Evolutionary conservation across 2,113 vertebrate genomes (phyloP), one percentile per base, ranked within the genome.

Genomic region (Fregetta grallaria): DNA sequence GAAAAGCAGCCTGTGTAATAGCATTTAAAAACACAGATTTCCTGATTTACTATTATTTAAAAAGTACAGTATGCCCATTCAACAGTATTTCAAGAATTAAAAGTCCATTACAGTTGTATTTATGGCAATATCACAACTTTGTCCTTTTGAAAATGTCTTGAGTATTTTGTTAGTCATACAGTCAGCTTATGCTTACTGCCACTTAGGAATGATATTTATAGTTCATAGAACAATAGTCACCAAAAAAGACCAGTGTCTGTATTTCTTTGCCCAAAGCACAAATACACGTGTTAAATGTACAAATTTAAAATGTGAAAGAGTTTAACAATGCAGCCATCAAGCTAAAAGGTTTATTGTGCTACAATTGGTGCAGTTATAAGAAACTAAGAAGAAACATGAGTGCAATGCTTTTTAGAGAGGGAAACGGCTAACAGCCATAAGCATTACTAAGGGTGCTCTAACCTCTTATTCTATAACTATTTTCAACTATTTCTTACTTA

Each of bases 181-280:
- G 30, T 49, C 72, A 91, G 15, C 50, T 78, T 66, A 66, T 15
- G 38, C 55, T 74, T n/a, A 26, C 15, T 88, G 79, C 40, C 63
- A 76, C 38, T 79, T 16, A 58, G 18, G 61, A 63, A 59, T 63
- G 38, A 34, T 20, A 89, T 80, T 86, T 91, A 84, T 38, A 92
- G 50, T 26, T 88, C 83, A 66, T 4, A 70, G 68, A 92, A 91
- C 70, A 92, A 55, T 1, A 73, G 36, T 53, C 47, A 94, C 45
- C 36, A 59, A 78, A 95, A 85, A 47, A 8, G 47, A 68, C 0
- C 0, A 85, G 20, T 0, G 0, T 15, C 73, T 61, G 26, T 17
- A 63, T 65, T 90, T 79, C 67, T 71, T 61, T 1, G 1, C 53
- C 34, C 61, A 88, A 66, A 89, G 27, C 81, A 85, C 17, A 94